Evolutionary conservation across 92 coral and sea anemone species (phyloP).

Genomic region (Pocillopora meandrina): DNA sequence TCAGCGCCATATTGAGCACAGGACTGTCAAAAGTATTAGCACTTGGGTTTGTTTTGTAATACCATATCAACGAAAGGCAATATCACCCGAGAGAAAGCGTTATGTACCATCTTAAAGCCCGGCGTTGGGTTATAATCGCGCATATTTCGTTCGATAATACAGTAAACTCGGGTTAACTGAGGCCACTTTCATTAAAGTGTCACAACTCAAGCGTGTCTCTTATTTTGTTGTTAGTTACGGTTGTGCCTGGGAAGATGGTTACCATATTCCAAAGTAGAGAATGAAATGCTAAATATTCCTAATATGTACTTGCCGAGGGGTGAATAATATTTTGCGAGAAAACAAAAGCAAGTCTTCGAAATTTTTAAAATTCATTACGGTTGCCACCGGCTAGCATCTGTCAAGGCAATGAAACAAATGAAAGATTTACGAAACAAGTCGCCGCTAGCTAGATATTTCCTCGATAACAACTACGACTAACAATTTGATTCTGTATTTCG

Average conservation of each 20-base stretch:
- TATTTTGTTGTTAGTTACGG: neutral
- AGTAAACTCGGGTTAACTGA: neutral
- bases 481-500: neutral
- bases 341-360: neutral
- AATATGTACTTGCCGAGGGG: neutral
- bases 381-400: conserved; percentile 15
- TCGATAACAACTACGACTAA: neutral
- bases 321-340: neutral
- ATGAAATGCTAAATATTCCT: conserved; percentile 5
- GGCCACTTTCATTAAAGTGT: neutral
- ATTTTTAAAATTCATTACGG: conserved; percentile 2
- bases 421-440: neutral
- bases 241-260: neutral
- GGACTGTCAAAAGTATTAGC: neutral
- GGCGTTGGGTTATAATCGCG: neutral
- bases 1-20: neutral
- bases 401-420: neutral
- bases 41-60: neutral
- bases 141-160: neutral
- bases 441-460: neutral
- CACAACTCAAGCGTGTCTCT: neutral
- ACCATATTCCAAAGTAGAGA: neutral
- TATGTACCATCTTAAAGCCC: too few relatives aligned
- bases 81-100: neutral
- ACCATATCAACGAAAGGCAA: neutral